A percentile compares a stretch with the other conserved stretches of the same genome.
Evolutionary conservation across 2,113 vertebrate genomes (phyloP).

Genomic region (Gymnocephalus cernua): DNA sequence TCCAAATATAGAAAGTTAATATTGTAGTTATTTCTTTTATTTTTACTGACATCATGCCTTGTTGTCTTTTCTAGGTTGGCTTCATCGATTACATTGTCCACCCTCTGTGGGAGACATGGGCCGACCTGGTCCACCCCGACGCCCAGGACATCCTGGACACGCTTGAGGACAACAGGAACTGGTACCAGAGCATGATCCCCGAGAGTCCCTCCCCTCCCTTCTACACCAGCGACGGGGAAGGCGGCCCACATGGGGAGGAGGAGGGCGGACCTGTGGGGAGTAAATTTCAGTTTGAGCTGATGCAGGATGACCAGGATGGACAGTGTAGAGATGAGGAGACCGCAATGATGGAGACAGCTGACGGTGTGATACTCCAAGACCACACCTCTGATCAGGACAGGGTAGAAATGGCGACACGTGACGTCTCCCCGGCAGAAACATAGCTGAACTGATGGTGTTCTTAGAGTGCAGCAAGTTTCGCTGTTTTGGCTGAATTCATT

Average conservation of each 20-base stretch:
- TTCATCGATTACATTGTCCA: constrained; percentile 99
- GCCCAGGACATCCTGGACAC: constrained; percentile 99
- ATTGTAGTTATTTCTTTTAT: background rate
- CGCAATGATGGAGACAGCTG: constrained; percentile 44
- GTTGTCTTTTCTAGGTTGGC: constrained; percentile 86
- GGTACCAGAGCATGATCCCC: constrained; percentile 99
- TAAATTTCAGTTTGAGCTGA: constrained; percentile 98
- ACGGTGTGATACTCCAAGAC: constrained; percentile 41
- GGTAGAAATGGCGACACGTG: constrained; percentile 66
- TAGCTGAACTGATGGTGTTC: constrained; percentile 42
- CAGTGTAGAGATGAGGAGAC: constrained; percentile 84
- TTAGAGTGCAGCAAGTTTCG: constrained; percentile 23
- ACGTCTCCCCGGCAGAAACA: constrained; percentile 63
- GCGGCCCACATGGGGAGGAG: constrained; percentile 73
- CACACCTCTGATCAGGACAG: constrained; percentile 21
- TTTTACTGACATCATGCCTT: background rate
- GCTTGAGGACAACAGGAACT: constrained; percentile 98
- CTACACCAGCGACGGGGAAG: constrained; percentile 84
- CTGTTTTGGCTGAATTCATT: constrained; percentile 59
- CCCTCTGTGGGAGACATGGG: constrained; percentile 99
- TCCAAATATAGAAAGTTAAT: background rate
- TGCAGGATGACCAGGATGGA: constrained; percentile 89
- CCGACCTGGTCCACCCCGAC: constrained; percentile 97
- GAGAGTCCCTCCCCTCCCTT: constrained; percentile 96
- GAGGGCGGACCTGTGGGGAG: constrained; percentile 81